Evolutionary conservation across 1,140 invertebrate genomes (phyloP).

Genomic region (Eciton burchellii): DNA sequence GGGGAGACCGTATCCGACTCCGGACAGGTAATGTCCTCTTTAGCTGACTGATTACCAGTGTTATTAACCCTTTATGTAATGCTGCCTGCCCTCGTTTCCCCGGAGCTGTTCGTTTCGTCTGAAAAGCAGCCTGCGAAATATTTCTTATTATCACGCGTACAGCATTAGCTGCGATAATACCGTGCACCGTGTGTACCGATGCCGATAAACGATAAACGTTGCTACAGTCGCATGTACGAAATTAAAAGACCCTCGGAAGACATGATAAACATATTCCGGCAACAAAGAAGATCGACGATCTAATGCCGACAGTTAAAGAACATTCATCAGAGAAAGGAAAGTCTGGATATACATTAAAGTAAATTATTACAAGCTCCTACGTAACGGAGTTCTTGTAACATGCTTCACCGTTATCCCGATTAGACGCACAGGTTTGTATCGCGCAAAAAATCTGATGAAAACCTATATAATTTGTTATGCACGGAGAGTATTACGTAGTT

Average conservation of each 20-base stretch:
- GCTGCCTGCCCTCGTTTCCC: constrained; percentile 55
- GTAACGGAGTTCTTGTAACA: not conserved
- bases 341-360: not conserved
- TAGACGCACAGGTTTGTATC: not conserved
- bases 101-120: constrained; percentile 52
- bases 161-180: constrained; percentile 30
- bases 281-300: too few species aligned
- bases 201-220: not conserved
- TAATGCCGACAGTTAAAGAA: too few species aligned
- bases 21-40: constrained; percentile 61
- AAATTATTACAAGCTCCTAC: constrained; percentile 8
- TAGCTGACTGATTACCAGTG: constrained; percentile 60
- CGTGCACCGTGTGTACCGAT: not conserved
- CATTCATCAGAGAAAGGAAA: not conserved
- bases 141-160: constrained; percentile 50
- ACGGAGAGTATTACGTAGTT: constrained; percentile 22
- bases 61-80: constrained; percentile 65
- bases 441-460: constrained; percentile 9
- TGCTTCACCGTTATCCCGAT: not conserved
- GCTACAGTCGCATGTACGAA: constrained; percentile 28
- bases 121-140: constrained; percentile 58
- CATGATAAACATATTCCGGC: not conserved
- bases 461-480: constrained; percentile 21
- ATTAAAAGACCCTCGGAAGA: not conserved
- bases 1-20: constrained; percentile 37